A percentile compares a stretch with the other conserved stretches of the same genome.
phyloP scores from a whole-genome alignment of 2,113 vertebrate genomes.

The Anas platyrhynchos region DNA sequence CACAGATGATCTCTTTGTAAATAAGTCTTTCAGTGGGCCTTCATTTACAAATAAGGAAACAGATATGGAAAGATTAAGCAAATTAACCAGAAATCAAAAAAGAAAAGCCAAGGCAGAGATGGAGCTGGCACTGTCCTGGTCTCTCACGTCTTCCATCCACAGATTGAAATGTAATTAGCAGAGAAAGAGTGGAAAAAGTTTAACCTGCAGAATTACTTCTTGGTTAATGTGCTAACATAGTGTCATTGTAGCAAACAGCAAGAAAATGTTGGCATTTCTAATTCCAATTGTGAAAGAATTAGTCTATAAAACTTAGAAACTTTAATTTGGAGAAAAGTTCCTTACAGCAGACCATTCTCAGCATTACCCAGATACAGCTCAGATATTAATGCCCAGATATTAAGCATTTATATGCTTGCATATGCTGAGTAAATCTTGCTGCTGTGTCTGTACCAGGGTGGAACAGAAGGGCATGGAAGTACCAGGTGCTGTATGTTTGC shows the following conservation, averaged over 20 bases:
- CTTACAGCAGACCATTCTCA: background rate
- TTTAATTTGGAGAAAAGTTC: background rate
- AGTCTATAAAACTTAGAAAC: background rate
- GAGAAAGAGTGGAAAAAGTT: background rate
- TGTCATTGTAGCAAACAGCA: background rate
- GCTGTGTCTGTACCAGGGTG: background rate
- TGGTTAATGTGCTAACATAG: background rate
- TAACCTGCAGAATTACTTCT: background rate
- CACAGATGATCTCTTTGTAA: background rate
- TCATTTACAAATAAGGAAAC: background rate
- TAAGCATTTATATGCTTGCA: background rate
- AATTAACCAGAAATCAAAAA: background rate
- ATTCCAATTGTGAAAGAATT: background rate
- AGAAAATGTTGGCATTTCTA: background rate
- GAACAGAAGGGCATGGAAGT: background rate
- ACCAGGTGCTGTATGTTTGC: background rate
- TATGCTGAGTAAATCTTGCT: background rate
- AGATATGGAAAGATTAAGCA: accelerated
- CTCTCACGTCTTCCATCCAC: background rate
- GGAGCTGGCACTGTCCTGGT: background rate
- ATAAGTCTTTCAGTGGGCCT: background rate
- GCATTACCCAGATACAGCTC: background rate
- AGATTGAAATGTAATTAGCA: background rate
- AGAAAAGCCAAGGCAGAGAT: background rate
- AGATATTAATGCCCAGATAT: background rate